phyloP scores from a whole-genome alignment of 2,113 vertebrate genomes.

The Pygoscelis antarcticus region DNA sequence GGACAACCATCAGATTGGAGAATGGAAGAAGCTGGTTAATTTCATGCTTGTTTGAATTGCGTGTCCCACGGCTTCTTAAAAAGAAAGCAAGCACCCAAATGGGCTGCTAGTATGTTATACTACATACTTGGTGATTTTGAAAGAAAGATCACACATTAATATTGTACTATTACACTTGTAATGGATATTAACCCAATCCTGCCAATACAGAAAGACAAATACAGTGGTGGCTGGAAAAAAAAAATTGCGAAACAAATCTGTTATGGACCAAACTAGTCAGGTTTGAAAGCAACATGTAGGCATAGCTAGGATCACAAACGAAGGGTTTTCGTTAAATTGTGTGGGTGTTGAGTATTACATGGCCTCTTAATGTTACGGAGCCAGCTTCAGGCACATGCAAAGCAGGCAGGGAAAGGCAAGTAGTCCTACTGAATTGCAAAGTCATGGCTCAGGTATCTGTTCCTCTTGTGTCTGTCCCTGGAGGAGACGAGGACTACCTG shows the following conservation, averaged over 20 bases:
- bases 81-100: neutral
- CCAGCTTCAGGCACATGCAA: neutral
- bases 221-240: neutral
- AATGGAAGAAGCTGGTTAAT: neutral
- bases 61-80: neutral
- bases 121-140: neutral
- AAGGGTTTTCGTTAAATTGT: neutral
- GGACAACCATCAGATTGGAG: neutral
- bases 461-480: slow-evolving; percentile 42
- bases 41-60: neutral
- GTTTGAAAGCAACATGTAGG: neutral
- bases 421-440: slow-evolving; percentile 32
- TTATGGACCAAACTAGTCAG: neutral
- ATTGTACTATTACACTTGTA: neutral
- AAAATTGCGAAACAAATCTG: neutral
- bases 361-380: neutral
- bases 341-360: neutral
- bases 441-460: slow-evolving; percentile 61
- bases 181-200: neutral
- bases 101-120: neutral
- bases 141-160: neutral
- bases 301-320: neutral
- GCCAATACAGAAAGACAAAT: neutral
- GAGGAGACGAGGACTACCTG: slow-evolving; percentile 60
- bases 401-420: neutral